Conservation (phyloP, 2,888 invertebrate species). For the Strigamia maritima region DNA sequence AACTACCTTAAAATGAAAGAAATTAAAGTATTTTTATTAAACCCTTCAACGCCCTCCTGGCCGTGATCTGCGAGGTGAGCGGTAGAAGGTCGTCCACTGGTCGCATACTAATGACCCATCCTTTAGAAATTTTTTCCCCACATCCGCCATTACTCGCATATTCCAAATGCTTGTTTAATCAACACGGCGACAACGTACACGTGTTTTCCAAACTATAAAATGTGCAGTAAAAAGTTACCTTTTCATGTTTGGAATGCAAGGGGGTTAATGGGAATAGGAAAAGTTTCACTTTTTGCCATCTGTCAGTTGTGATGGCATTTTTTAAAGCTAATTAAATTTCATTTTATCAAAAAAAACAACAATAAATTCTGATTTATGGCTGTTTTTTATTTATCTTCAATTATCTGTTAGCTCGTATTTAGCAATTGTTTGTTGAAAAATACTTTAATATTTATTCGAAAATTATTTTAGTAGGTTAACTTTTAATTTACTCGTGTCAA, state of each 20-base stretch:
- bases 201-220: neutral
- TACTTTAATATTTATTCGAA: neutral
- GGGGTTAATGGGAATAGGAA: neutral
- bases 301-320: neutral
- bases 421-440: neutral
- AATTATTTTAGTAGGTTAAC: neutral
- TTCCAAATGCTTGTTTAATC: conserved; percentile 13
- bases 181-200: neutral
- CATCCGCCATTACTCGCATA: conserved; percentile 30
- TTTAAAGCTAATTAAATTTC: too few relatives aligned
- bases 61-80: conserved; percentile 34
- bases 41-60: conserved; percentile 8
- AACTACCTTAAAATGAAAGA: neutral
- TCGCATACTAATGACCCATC: conserved; percentile 24
- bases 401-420: neutral
- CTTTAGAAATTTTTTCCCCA: conserved; percentile 9
- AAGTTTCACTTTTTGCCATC: neutral
- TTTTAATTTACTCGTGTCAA: neutral
- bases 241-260: neutral
- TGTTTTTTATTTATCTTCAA: too few relatives aligned
- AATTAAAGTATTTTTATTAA: neutral
- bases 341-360: too few relatives aligned
- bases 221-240: neutral
- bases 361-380: too few relatives aligned
- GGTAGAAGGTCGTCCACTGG: conserved; percentile 25